phyloP scores from a whole-genome alignment of 2,113 vertebrate genomes.

The Leptocoma aspasia region DNA sequence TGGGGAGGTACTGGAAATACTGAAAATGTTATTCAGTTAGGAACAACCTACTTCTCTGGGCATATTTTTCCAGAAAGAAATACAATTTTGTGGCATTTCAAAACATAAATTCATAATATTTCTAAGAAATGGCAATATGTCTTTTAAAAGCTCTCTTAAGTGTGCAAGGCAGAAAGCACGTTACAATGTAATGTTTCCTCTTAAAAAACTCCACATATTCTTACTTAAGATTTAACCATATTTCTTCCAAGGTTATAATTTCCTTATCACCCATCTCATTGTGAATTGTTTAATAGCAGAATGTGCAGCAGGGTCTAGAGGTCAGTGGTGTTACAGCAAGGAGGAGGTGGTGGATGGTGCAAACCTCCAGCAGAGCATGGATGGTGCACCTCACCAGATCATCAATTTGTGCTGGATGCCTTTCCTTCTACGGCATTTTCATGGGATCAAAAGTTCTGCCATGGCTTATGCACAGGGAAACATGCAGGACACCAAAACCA shows the following conservation, averaged over 20 bases:
- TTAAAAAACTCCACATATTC: not conserved
- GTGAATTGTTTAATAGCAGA: not conserved
- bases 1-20: not conserved
- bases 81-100: not conserved
- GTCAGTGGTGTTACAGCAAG: not conserved
- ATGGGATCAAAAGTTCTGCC: slow-evolving; percentile 61
- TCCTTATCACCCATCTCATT: not conserved
- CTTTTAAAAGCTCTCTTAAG: not conserved
- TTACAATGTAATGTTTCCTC: not conserved
- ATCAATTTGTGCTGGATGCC: not conserved
- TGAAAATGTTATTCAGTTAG: not conserved
- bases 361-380: not conserved
- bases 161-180: fast-evolving
- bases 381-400: not conserved
- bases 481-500: slow-evolving; percentile 23
- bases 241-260: not conserved
- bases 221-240: not conserved
- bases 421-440: slow-evolving; percentile 37
- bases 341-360: not conserved
- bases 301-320: not conserved
- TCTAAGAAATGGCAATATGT: not conserved
- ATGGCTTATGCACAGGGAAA: slow-evolving; percentile 18
- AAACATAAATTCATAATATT: not conserved
- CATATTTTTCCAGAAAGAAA: not conserved
- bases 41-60: not conserved